Conservation (phyloP, 2,113 vertebrate species). For the Peromyscus leucopus region DNA sequence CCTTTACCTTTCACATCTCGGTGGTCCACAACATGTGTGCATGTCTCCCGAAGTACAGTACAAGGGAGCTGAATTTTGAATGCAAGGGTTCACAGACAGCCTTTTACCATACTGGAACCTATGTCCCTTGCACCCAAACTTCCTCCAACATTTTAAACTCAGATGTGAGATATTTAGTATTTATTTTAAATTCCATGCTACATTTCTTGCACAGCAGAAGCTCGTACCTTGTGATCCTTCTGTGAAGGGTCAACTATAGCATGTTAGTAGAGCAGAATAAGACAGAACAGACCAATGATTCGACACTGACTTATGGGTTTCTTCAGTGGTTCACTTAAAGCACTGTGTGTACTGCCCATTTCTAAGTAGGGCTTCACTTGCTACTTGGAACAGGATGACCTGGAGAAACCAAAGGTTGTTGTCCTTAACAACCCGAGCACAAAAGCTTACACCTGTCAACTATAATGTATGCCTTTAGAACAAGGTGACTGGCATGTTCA, state of each 20-base stretch:
- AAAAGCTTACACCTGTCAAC: background rate
- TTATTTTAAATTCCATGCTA: background rate
- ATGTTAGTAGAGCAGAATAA: background rate
- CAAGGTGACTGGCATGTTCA: background rate
- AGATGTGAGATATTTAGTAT: slow-evolving; percentile 6
- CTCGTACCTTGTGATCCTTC: background rate
- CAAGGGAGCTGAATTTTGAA: background rate
- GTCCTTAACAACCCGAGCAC: background rate
- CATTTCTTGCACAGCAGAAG: background rate
- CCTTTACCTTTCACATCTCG: background rate
- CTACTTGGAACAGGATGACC: background rate
- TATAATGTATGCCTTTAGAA: background rate
- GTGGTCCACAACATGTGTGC: background rate
- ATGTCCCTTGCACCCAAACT: background rate
- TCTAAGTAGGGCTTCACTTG: background rate
- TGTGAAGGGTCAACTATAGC: background rate
- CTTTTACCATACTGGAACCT: background rate
- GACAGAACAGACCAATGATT: background rate
- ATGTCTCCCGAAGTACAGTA: background rate
- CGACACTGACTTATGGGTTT: background rate
- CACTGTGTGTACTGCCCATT: background rate
- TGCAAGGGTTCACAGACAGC: background rate
- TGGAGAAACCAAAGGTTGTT: background rate
- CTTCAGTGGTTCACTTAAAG: background rate
- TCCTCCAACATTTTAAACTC: slow-evolving; percentile 24